Evolutionary conservation across 2,888 invertebrate genomes (phyloP), one percentile per base, ranked within the genome.

Genomic region (Dynastes hyllus): DNA sequence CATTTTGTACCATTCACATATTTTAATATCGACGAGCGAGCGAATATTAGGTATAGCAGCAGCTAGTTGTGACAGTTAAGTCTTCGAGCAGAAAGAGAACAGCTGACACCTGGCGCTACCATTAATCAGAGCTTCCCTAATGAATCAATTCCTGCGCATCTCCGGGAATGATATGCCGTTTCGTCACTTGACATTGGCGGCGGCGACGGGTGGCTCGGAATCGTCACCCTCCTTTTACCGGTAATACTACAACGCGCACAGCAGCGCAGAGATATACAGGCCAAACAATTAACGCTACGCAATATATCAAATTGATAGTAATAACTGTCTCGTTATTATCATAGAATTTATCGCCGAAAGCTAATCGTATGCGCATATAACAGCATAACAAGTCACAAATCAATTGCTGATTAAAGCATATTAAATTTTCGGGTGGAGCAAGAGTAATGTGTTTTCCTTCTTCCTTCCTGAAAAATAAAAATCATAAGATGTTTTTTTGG

Each of bases 121-220:
- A 78, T 78, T 78, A 78, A 78, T 78, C 78, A 78, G 71, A 50
- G 70, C 63, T 58, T 69, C 70, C 70, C 78, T 78, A 78, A 78
- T 78, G 78, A 78, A 78, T 78, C 78, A 78, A 78, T 78, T 63
- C 67, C 71, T 45, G 45, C 70, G 37, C 51, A 55, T 50, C 61
- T 70, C 37, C 66, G 67, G 69, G 67, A 77, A 77, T 77, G 77
- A 77, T 70, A 78, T 61, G 78, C 51, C 78, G 70, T 78, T 78
- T 78, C 78, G 61, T 78, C 78, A 78, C 70, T 78, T 63, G 70
- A 63, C 70, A 61, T 66, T 61, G 61, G 61, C 16, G 61, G 61
- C 51, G 67, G 77, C 66, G 67, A 67, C 50, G 69, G 69, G 69
- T 69, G 69, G 50, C 13, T 69, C 50, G 29, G 22, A 50, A 69